Evolutionary conservation across 92 coral and sea anemone species (phyloP).

Genomic region (Bergia puertoricense): DNA sequence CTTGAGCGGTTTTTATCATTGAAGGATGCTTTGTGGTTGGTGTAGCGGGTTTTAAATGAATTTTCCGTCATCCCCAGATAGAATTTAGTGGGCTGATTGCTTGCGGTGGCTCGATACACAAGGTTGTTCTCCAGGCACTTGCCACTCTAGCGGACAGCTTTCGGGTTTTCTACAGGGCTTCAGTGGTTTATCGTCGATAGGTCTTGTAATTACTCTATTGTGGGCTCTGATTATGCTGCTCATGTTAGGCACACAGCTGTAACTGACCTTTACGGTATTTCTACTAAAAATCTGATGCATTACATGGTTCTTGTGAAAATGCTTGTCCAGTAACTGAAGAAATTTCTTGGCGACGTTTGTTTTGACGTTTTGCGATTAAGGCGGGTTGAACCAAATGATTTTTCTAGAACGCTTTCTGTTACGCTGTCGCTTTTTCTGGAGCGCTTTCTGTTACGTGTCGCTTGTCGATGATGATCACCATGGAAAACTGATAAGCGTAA

Average conservation of each 20-base stretch:
- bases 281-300: constrained; percentile 12
- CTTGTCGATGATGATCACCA: no score
- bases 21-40: no score
- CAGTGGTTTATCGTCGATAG: no score
- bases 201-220: neutral
- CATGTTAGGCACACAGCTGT: neutral
- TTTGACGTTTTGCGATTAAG: constrained; percentile 13
- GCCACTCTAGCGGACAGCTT: no score
- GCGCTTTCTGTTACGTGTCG: neutral
- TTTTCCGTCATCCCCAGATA: no score
- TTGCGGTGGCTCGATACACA: no score
- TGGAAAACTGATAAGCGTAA: no score
- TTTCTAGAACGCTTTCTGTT: constrained; percentile 1
- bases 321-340: neutral
- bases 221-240: constrained; percentile 12
- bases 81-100: no score
- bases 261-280: neutral
- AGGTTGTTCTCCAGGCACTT: no score
- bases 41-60: no score
- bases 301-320: constrained; percentile 11
- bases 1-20: no score
- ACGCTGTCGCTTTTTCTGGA: neutral
- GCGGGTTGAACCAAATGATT: neutral
- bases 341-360: constrained; percentile 17
- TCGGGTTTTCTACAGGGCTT: no score